Evolutionary conservation across 2,113 vertebrate species (phyloP).

Genomic region (Centropus bengalensis): DNA sequence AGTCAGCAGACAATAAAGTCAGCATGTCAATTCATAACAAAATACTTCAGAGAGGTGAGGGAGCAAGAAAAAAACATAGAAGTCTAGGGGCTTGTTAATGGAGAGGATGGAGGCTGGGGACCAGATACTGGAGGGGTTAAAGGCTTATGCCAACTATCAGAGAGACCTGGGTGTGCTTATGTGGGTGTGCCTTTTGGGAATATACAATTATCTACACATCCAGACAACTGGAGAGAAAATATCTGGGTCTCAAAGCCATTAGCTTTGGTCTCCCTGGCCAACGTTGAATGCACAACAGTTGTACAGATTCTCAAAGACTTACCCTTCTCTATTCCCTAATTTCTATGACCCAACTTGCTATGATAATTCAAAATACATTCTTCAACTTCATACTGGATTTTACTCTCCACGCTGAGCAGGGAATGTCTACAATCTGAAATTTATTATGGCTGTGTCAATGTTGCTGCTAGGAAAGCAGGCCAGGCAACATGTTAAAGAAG

Average conservation of each 20-base stretch:
- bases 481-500: background rate
- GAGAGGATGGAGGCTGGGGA: background rate
- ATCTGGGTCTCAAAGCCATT: background rate
- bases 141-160: background rate
- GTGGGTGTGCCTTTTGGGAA: background rate
- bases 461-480: background rate
- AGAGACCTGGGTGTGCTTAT: fast-evolving
- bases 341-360: background rate
- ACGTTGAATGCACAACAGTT: background rate
- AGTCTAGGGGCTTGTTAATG: background rate
- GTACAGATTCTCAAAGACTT: background rate
- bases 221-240: background rate
- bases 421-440: background rate
- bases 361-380: background rate
- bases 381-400: background rate
- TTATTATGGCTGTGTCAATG: background rate
- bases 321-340: background rate
- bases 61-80: background rate
- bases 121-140: background rate
- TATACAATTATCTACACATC: background rate
- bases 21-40: background rate
- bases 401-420: background rate
- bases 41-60: background rate
- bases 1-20: background rate
- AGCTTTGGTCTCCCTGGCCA: background rate